Conservation (phyloP, 2,888 invertebrate species). For the Siphonodentalium dalli region DNA sequence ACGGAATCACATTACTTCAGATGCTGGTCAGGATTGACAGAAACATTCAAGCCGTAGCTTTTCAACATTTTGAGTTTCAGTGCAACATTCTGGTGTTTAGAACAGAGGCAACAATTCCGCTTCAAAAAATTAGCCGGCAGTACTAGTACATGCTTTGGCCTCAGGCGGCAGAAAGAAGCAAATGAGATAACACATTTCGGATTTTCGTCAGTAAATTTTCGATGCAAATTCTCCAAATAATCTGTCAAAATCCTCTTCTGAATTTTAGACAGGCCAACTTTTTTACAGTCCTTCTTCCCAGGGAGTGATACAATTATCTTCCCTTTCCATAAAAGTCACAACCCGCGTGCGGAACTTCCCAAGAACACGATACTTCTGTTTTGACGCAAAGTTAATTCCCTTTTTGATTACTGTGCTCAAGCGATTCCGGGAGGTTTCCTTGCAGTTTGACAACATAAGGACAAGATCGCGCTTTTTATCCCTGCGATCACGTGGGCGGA, state of each 20-base stretch:
- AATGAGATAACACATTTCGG: conserved; percentile 16
- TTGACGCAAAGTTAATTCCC: neutral
- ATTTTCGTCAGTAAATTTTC: conserved; percentile 22
- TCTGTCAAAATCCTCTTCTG: conserved; percentile 26
- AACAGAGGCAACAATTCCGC: conserved; percentile 23
- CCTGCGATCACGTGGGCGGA: too few species aligned
- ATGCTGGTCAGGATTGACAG: conserved; percentile 23
- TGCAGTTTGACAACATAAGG: too few species aligned
- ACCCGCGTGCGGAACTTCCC: conserved; percentile 9
- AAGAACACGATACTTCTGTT: neutral
- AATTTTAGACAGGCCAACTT: conserved; percentile 1
- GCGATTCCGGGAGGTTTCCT: too few species aligned
- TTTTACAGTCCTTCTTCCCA: conserved; percentile 26
- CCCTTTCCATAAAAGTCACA: conserved; percentile 22
- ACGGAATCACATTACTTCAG: conserved; percentile 7
- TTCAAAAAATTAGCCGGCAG: conserved; percentile 8
- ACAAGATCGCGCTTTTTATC: too few species aligned
- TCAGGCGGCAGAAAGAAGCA: conserved; percentile 18
- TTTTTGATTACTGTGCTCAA: neutral
- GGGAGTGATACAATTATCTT: conserved; percentile 27
- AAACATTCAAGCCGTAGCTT: conserved; percentile 9
- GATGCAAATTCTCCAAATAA: conserved; percentile 16
- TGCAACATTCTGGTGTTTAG: conserved; percentile 28
- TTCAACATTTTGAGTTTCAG: too few species aligned
- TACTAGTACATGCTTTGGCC: conserved; percentile 24